Evolutionary conservation across 2,888 invertebrate genomes (phyloP).

Genomic region (Drosophila anomalata): DNA sequence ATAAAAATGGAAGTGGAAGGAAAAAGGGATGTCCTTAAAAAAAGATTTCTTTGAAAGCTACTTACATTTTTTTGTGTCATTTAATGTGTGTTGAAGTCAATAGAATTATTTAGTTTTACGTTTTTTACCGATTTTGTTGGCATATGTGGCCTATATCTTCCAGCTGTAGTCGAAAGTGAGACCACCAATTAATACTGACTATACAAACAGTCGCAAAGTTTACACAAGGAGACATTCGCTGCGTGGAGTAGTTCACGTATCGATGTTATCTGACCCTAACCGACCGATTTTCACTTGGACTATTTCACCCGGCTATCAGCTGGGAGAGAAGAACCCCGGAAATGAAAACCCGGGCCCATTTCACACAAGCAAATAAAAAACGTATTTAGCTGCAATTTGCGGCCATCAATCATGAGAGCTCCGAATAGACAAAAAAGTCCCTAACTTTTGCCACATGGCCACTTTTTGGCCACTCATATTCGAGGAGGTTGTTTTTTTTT

Average conservation of each 20-base stretch:
- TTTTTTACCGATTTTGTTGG: slow-evolving; percentile 16
- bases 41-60: neutral
- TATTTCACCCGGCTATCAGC: slow-evolving; percentile 12
- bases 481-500: slow-evolving; percentile 38
- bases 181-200: slow-evolving; percentile 30
- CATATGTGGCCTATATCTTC: slow-evolving; percentile 27
- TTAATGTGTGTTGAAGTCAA: neutral
- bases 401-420: slow-evolving; percentile 71
- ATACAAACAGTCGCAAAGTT: slow-evolving; percentile 18
- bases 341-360: slow-evolving; percentile 36
- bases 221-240: slow-evolving; percentile 22
- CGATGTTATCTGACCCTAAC: slow-evolving; percentile 32
- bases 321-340: slow-evolving; percentile 33
- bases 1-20: neutral
- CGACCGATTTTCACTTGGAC: slow-evolving; percentile 31
- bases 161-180: slow-evolving; percentile 16
- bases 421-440: slow-evolving; percentile 33
- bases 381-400: slow-evolving; percentile 79
- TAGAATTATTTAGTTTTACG: neutral
- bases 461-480: slow-evolving; percentile 65
- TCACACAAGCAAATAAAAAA: slow-evolving; percentile 74
- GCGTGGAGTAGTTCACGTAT: slow-evolving; percentile 43
- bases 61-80: neutral
- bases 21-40: neutral
- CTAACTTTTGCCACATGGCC: slow-evolving; percentile 74